Conservation (phyloP, 2,797 vertebrate genomes). For the Cyprinodon diabolis region DNA sequence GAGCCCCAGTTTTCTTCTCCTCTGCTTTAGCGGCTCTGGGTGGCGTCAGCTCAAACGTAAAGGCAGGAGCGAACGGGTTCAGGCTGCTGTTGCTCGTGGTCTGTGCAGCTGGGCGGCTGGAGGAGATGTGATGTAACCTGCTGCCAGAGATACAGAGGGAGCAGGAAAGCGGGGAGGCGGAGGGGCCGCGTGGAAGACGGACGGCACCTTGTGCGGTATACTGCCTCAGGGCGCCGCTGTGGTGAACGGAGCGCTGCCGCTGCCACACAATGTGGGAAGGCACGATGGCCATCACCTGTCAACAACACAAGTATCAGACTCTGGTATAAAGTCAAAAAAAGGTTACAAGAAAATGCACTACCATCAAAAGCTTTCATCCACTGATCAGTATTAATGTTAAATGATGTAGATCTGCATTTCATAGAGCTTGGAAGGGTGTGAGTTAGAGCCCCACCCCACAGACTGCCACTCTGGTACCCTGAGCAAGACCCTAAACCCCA, state of each 20-base stretch:
- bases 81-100: neutral
- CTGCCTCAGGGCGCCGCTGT: conserved; percentile 88
- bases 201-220: conserved; percentile 61
- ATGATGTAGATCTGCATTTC: too few relatives aligned
- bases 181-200: conserved; percentile 83
- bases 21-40: conserved; percentile 12
- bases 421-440: too few relatives aligned
- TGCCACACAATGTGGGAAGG: conserved; percentile 91
- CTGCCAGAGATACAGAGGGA: conserved; percentile 75
- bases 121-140: conserved; percentile 64
- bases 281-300: conserved; percentile 94
- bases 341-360: neutral
- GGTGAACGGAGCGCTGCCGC: conserved; percentile 85
- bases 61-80: conserved; percentile 19
- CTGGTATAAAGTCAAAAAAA: neutral
- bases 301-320: neutral
- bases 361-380: neutral
- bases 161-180: conserved; percentile 78
- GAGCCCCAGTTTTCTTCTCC: conserved; percentile 28
- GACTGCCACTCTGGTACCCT: too few relatives aligned
- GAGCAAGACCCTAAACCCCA: too few relatives aligned
- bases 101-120: conserved; percentile 62
- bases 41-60: conserved; percentile 62
- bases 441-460: too few relatives aligned
- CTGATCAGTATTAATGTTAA: neutral